Conservation (phyloP, 1,140 invertebrate species). For the Protaetia brevitarsis region DNA sequence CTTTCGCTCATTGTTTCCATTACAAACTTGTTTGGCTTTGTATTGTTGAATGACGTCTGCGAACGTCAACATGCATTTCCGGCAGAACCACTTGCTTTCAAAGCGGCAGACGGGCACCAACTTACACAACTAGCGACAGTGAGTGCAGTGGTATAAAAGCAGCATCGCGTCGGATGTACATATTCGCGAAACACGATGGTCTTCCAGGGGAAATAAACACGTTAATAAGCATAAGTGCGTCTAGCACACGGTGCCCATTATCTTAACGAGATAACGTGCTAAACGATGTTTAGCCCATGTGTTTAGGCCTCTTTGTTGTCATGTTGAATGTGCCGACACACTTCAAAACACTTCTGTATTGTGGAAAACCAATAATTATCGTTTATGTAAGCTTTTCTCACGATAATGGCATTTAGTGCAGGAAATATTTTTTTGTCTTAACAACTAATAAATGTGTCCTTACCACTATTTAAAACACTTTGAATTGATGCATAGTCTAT, state of each 20-base stretch:
- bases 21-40: background rate
- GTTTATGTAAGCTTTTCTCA: background rate
- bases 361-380: background rate
- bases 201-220: background rate
- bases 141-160: background rate
- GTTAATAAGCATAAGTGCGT: background rate
- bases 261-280: background rate
- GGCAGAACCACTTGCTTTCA: background rate
- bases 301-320: background rate
- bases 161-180: background rate
- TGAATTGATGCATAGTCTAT: no score
- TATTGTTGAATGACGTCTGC: background rate
- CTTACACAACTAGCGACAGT: background rate
- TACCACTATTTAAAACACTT: no score
- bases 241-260: background rate
- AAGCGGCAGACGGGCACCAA: background rate
- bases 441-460: no score
- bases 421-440: no score
- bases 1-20: background rate
- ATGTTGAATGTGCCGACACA: background rate
- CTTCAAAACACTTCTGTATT: background rate
- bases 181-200: background rate
- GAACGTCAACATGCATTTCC: background rate
- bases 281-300: background rate
- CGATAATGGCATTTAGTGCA: no score